A percentile compares a stretch with the other conserved stretches of the same genome.
These are phyloP conservation scores for Sebastiscus tertius DNA, from an alignment of 2,797 vertebrate species.

Conservation along the genomic window DNA sequence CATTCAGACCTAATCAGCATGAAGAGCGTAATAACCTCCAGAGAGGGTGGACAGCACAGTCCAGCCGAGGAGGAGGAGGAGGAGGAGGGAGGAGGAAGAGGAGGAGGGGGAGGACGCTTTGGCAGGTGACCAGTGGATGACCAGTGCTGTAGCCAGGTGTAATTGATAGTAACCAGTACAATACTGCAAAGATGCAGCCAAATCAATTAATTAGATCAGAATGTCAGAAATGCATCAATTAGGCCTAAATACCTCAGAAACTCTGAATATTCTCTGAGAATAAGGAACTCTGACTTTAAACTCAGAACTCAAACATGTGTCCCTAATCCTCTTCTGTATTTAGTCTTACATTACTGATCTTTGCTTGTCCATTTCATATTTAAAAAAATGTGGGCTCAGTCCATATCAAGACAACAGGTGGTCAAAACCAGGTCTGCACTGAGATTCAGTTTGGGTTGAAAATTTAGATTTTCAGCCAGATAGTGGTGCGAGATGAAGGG, in stretches of 20 bases:
- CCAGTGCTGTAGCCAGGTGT: constrained; percentile 17
- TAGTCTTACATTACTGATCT: too few species aligned
- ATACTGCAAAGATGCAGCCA: background rate
- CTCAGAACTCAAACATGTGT: too few species aligned
- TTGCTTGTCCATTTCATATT: too few species aligned
- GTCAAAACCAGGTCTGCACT: background rate
- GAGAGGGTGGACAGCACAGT: constrained; percentile 72
- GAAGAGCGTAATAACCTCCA: constrained; percentile 87
- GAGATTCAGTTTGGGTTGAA: background rate
- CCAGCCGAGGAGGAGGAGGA: constrained; percentile 48
- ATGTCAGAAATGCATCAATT: background rate
- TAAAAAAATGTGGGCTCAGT: too few species aligned
- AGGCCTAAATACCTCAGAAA: background rate
- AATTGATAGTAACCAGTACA: background rate
- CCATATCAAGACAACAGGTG: background rate
- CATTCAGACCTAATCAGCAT: constrained; percentile 88
- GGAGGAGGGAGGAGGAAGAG: constrained; percentile 32
- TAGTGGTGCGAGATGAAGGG: background rate
- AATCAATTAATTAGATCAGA: background rate
- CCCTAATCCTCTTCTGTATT: too few species aligned
- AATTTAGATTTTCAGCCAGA: background rate
- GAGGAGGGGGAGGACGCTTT: background rate
- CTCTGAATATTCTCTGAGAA: too few species aligned
- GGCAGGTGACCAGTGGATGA: constrained; percentile 49
- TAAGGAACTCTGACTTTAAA: too few species aligned